These are phyloP conservation scores for Echiichthys vipera DNA, from an alignment of 2,797 vertebrate species.

Conservation along the genomic window DNA sequence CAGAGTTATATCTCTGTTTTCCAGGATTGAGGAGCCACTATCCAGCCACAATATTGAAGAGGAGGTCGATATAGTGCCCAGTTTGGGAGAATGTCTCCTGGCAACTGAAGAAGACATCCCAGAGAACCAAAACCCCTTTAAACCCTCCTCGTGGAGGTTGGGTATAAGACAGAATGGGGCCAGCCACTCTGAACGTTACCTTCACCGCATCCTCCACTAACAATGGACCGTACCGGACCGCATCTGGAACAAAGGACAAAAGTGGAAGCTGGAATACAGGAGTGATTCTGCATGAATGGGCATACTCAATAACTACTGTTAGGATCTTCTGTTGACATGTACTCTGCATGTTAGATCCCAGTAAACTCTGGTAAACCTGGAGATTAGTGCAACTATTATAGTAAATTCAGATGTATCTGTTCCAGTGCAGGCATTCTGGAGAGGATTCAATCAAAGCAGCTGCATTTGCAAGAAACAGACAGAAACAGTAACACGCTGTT, in stretches of 20 bases:
- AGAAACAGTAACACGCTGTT: neutral
- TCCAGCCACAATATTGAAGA: constrained; percentile 26
- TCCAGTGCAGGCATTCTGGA: neutral
- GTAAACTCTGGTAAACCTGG: neutral
- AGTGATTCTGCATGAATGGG: neutral
- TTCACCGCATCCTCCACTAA: constrained; percentile 79
- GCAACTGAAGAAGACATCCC: constrained; percentile 21
- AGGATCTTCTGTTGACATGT: neutral
- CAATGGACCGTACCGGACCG: neutral
- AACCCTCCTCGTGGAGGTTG: constrained; percentile 55
- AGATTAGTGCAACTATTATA: constrained; percentile 1
- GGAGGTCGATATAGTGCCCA: neutral
- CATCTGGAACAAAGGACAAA: neutral
- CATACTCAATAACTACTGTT: neutral
- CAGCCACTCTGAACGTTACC: constrained; percentile 78
- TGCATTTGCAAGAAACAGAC: neutral
- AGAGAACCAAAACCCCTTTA: constrained; percentile 48
- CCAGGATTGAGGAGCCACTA: constrained; percentile 54
- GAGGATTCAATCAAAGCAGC: neutral
- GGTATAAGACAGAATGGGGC: constrained; percentile 50
- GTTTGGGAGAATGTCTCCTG: constrained; percentile 8
- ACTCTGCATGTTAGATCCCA: neutral
- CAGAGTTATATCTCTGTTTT: constrained; percentile 11
- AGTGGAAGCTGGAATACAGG: neutral
- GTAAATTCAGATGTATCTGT: neutral